Evolutionary conservation across 1,140 invertebrate species (phyloP).

Genomic region (Samia ricini): DNA sequence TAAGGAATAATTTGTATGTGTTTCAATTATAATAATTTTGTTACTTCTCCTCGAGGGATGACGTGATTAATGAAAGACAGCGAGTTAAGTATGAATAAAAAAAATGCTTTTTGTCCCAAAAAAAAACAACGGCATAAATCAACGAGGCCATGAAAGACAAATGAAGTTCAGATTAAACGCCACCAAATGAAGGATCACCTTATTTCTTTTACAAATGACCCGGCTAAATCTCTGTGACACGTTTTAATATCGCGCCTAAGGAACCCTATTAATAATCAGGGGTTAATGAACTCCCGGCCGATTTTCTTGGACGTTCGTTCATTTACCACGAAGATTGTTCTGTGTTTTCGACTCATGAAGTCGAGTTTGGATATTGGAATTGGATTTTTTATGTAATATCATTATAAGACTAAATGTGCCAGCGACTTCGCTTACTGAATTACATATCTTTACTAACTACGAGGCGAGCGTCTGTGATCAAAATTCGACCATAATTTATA

Average conservation of each 20-base stretch:
- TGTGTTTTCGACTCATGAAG: too few relatives aligned
- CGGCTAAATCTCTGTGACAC: slow-evolving; percentile 6
- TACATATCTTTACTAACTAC: too few relatives aligned
- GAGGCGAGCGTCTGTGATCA: too few relatives aligned
- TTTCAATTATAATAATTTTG: neutral
- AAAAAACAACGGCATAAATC: neutral
- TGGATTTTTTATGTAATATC: too few relatives aligned
- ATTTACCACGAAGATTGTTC: too few relatives aligned
- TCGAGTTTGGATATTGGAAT: too few relatives aligned
- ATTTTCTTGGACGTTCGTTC: slow-evolving; percentile 30
- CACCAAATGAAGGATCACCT: neutral
- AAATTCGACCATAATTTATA: too few relatives aligned
- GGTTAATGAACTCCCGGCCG: slow-evolving; percentile 26
- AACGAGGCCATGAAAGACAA: neutral
- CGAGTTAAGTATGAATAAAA: neutral
- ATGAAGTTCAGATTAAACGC: neutral
- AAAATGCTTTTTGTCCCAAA: neutral
- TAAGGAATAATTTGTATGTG: neutral
- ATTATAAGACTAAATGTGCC: too few relatives aligned
- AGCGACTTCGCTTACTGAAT: too few relatives aligned
- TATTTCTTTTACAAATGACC: neutral
- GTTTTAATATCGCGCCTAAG: slow-evolving; percentile 14
- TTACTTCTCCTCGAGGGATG: neutral
- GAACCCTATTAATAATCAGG: slow-evolving; percentile 14
- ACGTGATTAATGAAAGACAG: neutral